Evolutionary conservation across 2,888 invertebrate species (phyloP).

Genomic region (Drepana falcataria): DNA sequence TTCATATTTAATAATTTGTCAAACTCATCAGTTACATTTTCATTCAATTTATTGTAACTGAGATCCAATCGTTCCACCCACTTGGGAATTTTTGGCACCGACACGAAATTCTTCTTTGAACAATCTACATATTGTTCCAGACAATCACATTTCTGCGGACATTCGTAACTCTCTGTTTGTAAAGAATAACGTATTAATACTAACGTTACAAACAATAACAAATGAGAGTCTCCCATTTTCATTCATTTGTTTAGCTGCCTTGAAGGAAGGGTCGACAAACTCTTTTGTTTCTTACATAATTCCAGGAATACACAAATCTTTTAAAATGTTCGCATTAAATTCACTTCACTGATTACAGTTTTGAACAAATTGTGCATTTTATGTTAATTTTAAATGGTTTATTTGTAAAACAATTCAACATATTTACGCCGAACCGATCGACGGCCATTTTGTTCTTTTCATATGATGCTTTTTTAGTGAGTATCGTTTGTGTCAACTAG

Average conservation of each 20-base stretch:
- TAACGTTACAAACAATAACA: slow-evolving; percentile 62
- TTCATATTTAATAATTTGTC: slow-evolving; percentile 51
- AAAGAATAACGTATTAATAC: slow-evolving; percentile 44
- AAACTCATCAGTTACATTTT: slow-evolving; percentile 55
- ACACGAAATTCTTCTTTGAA: slow-evolving; percentile 82
- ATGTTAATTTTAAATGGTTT: slow-evolving; percentile 23
- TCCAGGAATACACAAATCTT: slow-evolving; percentile 31
- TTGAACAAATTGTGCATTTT: slow-evolving; percentile 48
- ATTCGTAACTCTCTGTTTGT: slow-evolving; percentile 68
- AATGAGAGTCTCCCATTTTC: slow-evolving; percentile 72
- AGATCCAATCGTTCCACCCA: slow-evolving; percentile 88
- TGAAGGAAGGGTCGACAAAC: slow-evolving; percentile 41
- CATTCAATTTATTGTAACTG: slow-evolving; percentile 66
- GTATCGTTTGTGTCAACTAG: neutral
- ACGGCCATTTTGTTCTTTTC: slow-evolving; percentile 62
- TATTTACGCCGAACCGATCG: slow-evolving; percentile 52
- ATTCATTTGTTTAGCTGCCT: slow-evolving; percentile 60
- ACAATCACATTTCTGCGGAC: slow-evolving; percentile 85
- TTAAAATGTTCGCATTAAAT: slow-evolving; percentile 29
- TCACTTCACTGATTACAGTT: slow-evolving; percentile 43
- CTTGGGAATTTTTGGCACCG: slow-evolving; percentile 85
- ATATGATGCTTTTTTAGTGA: neutral
- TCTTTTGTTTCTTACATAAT: slow-evolving; percentile 65
- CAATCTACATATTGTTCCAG: slow-evolving; percentile 87
- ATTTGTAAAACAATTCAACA: slow-evolving; percentile 46